Evolutionary conservation across 2,113 vertebrate species (phyloP), one percentile per base, ranked within the genome.

Genomic region (Antigone vipio): DNA sequence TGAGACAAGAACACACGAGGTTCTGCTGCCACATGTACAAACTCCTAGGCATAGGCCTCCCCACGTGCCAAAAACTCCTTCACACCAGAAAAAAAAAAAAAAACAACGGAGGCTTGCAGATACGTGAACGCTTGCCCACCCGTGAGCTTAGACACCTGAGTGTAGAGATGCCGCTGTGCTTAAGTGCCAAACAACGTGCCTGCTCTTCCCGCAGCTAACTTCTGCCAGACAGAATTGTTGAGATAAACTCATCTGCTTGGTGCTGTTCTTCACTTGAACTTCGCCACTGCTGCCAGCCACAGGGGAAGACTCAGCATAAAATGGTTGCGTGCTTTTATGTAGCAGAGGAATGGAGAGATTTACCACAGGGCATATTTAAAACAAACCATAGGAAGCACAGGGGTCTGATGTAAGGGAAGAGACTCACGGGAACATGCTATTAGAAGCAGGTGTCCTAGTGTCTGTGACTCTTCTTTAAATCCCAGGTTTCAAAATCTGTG

Each of bases 21-120:
- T 67, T 92, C 63, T 87, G 45, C 35, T 72, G 82, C 68, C 82
- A 95, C 71, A 77, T 73, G 74, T 64, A 81, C 72, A 87, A 88
- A 95, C 76, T 79, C n/a, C 77, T 67, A 93, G 67, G 44, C 74
- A 52, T 1, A 3, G 72, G 40, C 69, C 20, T 83, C 42, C 27
- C 35, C 15, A 7, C 21, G 8, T 12, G 15, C 64, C 82, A 50
- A 84, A 86, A 94, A 40, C 10, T 30, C 9, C 0, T 44, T 27
- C 9, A 30, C 2, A 1, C 12, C 13, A 71, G 60, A 50, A 82
- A 15, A 32, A 13, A 30, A 6, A 2, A 16, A 44, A 44, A 42
- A 42, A 40, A 9, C 40, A 32, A 11, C 9, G 15, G 55, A 47
- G 5, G 11, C 7, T n/a, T 62, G 20, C 15, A 80, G 44, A 19